Evolutionary conservation across 1,140 invertebrate species (phyloP), one percentile per base, ranked within the genome.

Genomic region (Tetraneura akinire): DNA sequence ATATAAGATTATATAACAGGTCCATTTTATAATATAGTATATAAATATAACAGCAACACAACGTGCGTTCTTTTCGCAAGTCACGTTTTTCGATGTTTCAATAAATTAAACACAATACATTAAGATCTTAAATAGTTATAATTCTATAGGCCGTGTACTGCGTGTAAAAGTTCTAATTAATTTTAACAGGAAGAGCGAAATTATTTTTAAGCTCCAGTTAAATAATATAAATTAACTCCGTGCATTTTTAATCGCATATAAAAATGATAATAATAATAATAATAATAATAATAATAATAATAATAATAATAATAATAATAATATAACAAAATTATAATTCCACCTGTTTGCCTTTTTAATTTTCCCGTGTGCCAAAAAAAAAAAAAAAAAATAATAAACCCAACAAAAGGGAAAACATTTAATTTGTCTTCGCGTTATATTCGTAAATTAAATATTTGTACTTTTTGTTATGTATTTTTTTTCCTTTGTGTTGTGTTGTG

Each of bases 121-220:
- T 62, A 62, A 62, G 32, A 37, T 66, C n/a, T 62, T 42, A 42
- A 37, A n/a, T 64, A 16, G 32, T 37, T n/a, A 13, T n/a, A 5
- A 11, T 16, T 3, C 1, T 6, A 16, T 37, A 42, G 29, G 37
- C 6, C 32, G 62, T 6, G 62, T 2, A 21, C 29, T 3, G 64
- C 16, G 18, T 45, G 21, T 68, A 42, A 45, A 68, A 68, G n/a
- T 45, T 23, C 11, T 68, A 68, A 68, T 68, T 68, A 68, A 68
- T 32, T 45, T 68, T 45, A 45, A 42, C 21, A 68, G 4, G 11
- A 68, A 68, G 45, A 68, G n/a, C 14, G 37, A 45, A 45, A 21
- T 68, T 23, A 21, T 45, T 45, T 23, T 42, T 14, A 42, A 66
- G 11, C 18, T 66, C 10, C 0, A 62, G 62, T 66, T 18, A 66